Percentiles rank a stretch among this genome's conserved stretches.
Evolutionary conservation across 2,113 vertebrate species (phyloP).

Genomic region (Amazona guildingii): DNA sequence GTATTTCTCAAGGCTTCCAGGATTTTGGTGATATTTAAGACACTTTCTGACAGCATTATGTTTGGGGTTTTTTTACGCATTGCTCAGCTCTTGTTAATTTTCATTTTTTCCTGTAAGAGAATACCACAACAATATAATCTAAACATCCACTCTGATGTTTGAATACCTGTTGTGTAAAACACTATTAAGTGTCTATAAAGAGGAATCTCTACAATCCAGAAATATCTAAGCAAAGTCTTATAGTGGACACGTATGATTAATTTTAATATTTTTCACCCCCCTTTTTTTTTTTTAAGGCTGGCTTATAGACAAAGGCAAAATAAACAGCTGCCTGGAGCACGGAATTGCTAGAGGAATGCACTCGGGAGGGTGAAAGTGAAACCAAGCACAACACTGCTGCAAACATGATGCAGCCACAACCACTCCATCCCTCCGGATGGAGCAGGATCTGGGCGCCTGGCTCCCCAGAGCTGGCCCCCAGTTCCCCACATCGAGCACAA

Average conservation of each 20-base stretch:
- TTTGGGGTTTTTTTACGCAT: rapidly evolving
- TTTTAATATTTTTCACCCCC: background rate
- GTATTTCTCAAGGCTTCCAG: background rate
- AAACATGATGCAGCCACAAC: background rate
- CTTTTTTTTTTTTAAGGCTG: background rate
- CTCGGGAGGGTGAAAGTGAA: background rate
- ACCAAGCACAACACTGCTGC: background rate
- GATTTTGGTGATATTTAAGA: background rate
- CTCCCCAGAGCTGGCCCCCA: background rate
- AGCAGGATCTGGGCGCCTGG: background rate
- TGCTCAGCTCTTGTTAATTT: background rate
- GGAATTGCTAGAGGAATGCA: background rate
- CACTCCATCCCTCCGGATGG: background rate
- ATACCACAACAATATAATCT: background rate
- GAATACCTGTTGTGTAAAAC: background rate
- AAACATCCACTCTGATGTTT: background rate
- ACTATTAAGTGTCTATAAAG: background rate
- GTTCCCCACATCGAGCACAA: background rate
- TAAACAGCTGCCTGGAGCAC: background rate
- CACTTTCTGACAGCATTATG: background rate
- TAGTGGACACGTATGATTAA: background rate
- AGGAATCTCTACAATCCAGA: background rate
- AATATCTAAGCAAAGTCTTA: background rate
- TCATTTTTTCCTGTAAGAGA: background rate
- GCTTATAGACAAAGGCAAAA: background rate